Evolutionary conservation across 2,113 vertebrate species (phyloP).

Genomic region (Acanthochromis polyacanthus): DNA sequence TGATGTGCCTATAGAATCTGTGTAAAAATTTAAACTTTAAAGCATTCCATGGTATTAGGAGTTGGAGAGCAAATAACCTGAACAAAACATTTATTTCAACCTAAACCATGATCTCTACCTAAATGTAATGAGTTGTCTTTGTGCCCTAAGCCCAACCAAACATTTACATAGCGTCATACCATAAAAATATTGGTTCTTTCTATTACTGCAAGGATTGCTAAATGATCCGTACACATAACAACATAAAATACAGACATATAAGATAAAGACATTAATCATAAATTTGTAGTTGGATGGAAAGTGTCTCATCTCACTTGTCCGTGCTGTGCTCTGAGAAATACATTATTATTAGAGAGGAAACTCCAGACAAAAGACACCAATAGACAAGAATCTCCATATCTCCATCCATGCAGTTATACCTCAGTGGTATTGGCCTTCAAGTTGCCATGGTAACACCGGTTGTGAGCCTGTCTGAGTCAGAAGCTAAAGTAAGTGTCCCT

Average conservation of each 20-base stretch:
- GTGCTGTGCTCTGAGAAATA: background rate
- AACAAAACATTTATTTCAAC: too few relatives aligned
- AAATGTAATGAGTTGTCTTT: too few relatives aligned
- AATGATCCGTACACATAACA: too few relatives aligned
- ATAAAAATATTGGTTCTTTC: too few relatives aligned
- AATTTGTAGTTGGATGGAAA: background rate
- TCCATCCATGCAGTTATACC: constrained; percentile 42
- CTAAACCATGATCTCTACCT: too few relatives aligned
- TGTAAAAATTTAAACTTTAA: too few relatives aligned
- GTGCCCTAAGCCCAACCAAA: too few relatives aligned
- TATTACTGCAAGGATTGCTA: too few relatives aligned
- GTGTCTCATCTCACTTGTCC: background rate
- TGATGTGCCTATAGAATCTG: too few relatives aligned
- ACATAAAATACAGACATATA: background rate
- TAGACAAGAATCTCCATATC: constrained; percentile 37
- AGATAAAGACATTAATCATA: background rate
- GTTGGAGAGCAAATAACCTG: too few relatives aligned
- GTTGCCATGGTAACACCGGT: constrained; percentile 78
- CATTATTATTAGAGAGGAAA: constrained; percentile 21
- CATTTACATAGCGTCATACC: too few relatives aligned
- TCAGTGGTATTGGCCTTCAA: constrained; percentile 73
- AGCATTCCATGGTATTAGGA: too few relatives aligned
- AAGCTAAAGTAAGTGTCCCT: constrained; percentile 75
- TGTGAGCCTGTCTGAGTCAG: constrained; percentile 69
- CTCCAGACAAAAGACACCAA: constrained; percentile 45